These are phyloP conservation scores for Cephalopholis sonnerati DNA, from an alignment of 2,113 vertebrate genomes.

Conservation along the genomic window DNA sequence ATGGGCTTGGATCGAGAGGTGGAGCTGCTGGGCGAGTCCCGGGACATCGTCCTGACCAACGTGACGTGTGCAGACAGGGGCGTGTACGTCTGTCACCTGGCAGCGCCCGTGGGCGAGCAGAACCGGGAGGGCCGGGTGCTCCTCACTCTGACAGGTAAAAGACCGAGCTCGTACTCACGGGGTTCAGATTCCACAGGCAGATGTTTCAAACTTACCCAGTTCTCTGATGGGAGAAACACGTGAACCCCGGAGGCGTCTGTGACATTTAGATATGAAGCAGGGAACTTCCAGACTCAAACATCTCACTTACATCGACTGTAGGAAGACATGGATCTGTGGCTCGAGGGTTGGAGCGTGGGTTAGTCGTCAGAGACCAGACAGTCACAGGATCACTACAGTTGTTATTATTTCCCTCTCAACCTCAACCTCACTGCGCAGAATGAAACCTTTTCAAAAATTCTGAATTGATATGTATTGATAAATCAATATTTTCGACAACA, in stretches of 20 bases:
- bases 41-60: constrained; percentile 65
- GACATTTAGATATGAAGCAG: neutral
- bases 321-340: neutral
- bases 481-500: no score
- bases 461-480: no score
- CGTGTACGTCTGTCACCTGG: constrained; percentile 75
- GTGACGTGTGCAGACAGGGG: constrained; percentile 64
- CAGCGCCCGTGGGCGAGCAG: constrained; percentile 78
- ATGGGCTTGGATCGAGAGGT: constrained; percentile 2
- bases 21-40: constrained; percentile 38
- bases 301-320: neutral
- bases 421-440: no score
- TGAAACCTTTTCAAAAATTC: no score
- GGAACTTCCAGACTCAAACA: neutral
- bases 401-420: no score
- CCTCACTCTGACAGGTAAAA: constrained; percentile 73
- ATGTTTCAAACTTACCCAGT: neutral
- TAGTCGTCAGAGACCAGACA: no score
- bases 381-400: no score
- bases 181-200: no score
- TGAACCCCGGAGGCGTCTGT: neutral
- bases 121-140: constrained; percentile 61
- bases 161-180: no score
- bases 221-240: neutral
- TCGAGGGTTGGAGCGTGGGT: no score